Evolutionary conservation across 2,113 vertebrate species (phyloP).

Genomic region (Lutjanus erythropterus): DNA sequence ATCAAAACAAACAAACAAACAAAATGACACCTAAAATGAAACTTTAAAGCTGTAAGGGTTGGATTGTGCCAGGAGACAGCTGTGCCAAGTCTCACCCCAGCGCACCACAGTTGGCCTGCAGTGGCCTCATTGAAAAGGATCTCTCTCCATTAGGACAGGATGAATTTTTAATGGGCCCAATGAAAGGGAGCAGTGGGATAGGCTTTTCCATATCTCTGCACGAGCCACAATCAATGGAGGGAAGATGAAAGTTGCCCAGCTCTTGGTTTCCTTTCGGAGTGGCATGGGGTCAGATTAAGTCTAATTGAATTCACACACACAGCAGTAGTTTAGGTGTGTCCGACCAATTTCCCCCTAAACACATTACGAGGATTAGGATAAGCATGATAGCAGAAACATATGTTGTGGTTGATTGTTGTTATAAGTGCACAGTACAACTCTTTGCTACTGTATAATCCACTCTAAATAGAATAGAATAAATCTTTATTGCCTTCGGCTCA

Average conservation of each 20-base stretch:
- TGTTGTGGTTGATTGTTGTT: constrained; percentile 30
- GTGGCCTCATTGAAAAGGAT: constrained; percentile 73
- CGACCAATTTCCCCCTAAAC: constrained; percentile 60
- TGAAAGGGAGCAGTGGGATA: constrained; percentile 84
- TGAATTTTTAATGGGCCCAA: constrained; percentile 85
- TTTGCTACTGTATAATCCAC: too few species aligned
- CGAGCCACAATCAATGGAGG: constrained; percentile 82
- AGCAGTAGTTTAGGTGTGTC: constrained; percentile 78
- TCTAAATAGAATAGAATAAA: too few species aligned
- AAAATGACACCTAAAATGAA: neutral
- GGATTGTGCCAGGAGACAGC: constrained; percentile 46
- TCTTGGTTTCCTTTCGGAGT: constrained; percentile 75
- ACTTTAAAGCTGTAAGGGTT: constrained; percentile 17
- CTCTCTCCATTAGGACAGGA: constrained; percentile 75
- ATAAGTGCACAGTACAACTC: too few species aligned
- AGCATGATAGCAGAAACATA: constrained; percentile 50
- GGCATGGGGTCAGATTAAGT: constrained; percentile 82
- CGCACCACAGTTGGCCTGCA: constrained; percentile 57
- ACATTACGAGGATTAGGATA: constrained; percentile 72
- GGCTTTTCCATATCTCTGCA: constrained; percentile 82
- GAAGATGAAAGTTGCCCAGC: constrained; percentile 81
- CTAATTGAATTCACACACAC: constrained; percentile 81
- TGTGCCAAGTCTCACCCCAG: constrained; percentile 60
- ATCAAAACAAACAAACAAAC: too few species aligned
- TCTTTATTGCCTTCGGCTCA: too few species aligned